Evolutionary conservation across 2,888 invertebrate genomes (phyloP), one percentile per base, ranked within the genome.

Genomic region (Crepidodera aurea): DNA sequence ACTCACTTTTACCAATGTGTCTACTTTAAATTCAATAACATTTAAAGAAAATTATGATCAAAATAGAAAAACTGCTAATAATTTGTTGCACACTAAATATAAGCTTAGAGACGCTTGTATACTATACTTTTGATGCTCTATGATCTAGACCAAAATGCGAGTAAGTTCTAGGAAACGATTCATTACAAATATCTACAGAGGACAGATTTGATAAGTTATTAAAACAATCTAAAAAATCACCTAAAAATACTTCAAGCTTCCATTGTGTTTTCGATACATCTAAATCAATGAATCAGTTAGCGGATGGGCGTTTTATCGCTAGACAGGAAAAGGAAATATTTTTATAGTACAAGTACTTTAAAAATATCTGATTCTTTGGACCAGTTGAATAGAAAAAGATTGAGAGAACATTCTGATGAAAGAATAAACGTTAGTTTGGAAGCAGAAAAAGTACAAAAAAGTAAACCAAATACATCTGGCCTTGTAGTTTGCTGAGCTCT

Each of bases 131-230:
- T n/a, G n/a, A n/a, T n/a, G n/a, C n/a, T n/a, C n/a, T n/a, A n/a
- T n/a, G n/a, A n/a, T 50, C 55, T 15, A 60, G 65, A 40, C 40
- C 57, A 16, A 58, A 16, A 37, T 60, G 54, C 51, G 57, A 57
- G 12, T 56, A 64, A 4, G 16, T 60, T 16, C 46, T 73, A 53
- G 51, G 60, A 6, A 67, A 71, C 32, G 71, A 71, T 58, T 73
- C 73, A 7, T 25, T 73, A 4, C 59, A 70, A 10, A 51, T 68
- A 16, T 60, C 65, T 10, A 34, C 63, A n/a, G 69, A 74, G 10
- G 69, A 74, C 60, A 75, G 74, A 4, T 77, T 77, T 65, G 77
- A 77, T 60, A 70, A 40, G 10, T 68, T n/a, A n/a, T n/a, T n/a
- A 16, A 69, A 68, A 57, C 66, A 66, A 1, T 65, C 56, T 44